Percentiles rank a stretch among this genome's conserved stretches.
Evolutionary conservation across 1,140 invertebrate species (phyloP).

Genomic region (Aricia agestis): DNA sequence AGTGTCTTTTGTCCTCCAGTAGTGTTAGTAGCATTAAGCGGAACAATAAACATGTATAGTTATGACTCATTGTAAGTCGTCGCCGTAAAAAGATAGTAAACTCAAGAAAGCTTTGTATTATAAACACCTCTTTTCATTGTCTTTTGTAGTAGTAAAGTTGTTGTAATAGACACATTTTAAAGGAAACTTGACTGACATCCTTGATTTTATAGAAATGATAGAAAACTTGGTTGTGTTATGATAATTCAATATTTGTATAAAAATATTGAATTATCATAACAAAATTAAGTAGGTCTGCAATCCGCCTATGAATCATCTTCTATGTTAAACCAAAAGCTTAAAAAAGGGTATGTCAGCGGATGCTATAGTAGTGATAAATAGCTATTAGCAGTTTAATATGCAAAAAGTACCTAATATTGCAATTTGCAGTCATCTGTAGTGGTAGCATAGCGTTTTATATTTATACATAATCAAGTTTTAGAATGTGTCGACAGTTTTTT

Average conservation of each 20-base stretch:
- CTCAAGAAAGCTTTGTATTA: slow-evolving; percentile 5
- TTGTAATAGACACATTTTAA: background rate
- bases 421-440: too few species aligned
- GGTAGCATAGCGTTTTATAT: background rate
- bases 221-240: too few species aligned
- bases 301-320: too few species aligned
- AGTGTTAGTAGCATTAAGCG: background rate
- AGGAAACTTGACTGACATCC: background rate
- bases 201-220: background rate
- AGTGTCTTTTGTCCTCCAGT: background rate
- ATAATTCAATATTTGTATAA: too few species aligned
- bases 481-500: background rate
- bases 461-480: background rate
- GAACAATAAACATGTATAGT: slow-evolving; percentile 10
- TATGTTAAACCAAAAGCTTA: too few species aligned
- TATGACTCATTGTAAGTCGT: slow-evolving; percentile 12
- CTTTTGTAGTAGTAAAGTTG: background rate
- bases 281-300: too few species aligned
- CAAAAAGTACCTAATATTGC: too few species aligned
- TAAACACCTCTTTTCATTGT: slow-evolving; percentile 13
- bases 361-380: too few species aligned
- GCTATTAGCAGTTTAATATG: too few species aligned
- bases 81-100: slow-evolving; percentile 12
- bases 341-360: too few species aligned
- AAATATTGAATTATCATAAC: too few species aligned